phyloP scores from a whole-genome alignment of 2,888 invertebrate species.

The Drosophila acutilabella region DNA sequence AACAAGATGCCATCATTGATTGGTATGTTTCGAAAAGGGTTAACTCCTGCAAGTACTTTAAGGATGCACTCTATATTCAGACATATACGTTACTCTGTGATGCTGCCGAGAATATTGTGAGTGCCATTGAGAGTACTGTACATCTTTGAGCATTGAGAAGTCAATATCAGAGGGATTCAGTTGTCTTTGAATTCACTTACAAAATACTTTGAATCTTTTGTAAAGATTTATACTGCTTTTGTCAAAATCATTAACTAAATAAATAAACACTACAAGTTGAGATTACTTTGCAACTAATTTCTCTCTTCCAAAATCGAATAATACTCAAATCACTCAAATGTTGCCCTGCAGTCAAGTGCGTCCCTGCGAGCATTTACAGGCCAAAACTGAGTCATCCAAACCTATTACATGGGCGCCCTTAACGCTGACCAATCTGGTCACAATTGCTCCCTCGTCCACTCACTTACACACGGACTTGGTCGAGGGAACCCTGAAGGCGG shows the following conservation, averaged over 20 bases:
- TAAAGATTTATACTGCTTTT: conserved; percentile 29
- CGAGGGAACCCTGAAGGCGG: background rate
- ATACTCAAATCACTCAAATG: background rate
- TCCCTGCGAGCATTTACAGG: background rate
- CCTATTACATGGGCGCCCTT: background rate
- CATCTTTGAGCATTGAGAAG: conserved; percentile 10
- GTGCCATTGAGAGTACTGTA: conserved; percentile 76
- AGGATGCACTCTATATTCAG: conserved; percentile 78
- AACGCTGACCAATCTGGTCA: conserved; percentile 42
- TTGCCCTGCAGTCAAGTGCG: background rate
- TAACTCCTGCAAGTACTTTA: conserved; percentile 60
- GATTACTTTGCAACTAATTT: conserved; percentile 2
- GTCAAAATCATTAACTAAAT: conserved; percentile 32
- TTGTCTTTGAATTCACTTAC: background rate
- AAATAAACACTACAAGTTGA: conserved; percentile 6
- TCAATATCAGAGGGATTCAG: background rate
- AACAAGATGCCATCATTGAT: conserved; percentile 21
- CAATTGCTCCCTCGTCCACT: conserved; percentile 6
- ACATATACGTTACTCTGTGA: conserved; percentile 77
- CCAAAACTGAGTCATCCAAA: background rate
- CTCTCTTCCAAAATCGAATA: background rate
- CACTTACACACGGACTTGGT: background rate
- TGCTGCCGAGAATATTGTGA: conserved; percentile 77
- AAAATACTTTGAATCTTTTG: conserved; percentile 22
- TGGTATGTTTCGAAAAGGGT: conserved; percentile 47